phyloP scores from a whole-genome alignment of 1,140 invertebrate species.

The Drosophila arizonae region DNA sequence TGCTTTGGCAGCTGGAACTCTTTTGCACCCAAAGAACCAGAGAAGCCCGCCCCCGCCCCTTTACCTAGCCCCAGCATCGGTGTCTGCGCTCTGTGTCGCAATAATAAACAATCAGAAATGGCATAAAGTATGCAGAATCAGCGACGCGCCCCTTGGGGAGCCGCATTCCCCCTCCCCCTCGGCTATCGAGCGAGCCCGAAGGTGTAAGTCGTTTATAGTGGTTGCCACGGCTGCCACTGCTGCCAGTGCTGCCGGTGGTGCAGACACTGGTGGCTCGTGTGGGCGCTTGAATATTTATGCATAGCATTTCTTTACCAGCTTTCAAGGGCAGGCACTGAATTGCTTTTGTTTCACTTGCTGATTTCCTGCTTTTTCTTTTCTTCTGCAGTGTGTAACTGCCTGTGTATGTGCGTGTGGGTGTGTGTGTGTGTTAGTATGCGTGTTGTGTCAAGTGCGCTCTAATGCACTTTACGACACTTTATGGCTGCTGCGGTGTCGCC shows the following conservation, averaged over 20 bases:
- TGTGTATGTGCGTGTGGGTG: conserved; percentile 38
- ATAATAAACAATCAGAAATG: conserved; percentile 81
- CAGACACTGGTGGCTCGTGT: conserved; percentile 18
- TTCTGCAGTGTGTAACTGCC: conserved; percentile 16
- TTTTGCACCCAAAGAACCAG: conserved; percentile 8
- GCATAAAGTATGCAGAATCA: conserved; percentile 77
- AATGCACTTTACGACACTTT: conserved; percentile 81
- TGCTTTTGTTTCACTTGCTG: conserved; percentile 53
- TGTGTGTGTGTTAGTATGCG: conserved; percentile 41
- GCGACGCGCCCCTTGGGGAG: conserved; percentile 9
- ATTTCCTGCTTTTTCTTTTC: conserved; percentile 32
- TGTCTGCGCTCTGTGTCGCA: conserved; percentile 60
- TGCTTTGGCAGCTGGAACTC: conserved; percentile 41
- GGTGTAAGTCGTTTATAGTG: conserved; percentile 4
- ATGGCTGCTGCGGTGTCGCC: conserved; percentile 58
- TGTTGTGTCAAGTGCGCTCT: conserved; percentile 75
- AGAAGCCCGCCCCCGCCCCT: background rate
- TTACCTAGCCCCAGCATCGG: no score
- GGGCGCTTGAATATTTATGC: conserved; percentile 76
- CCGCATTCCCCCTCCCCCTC: no score
- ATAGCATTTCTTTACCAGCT: conserved; percentile 43
- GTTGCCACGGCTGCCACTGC: conserved; percentile 13
- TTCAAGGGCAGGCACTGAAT: conserved; percentile 23
- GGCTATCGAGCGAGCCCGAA: background rate
- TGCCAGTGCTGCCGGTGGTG: conserved; percentile 7